These are phyloP conservation scores for Hedya salicella DNA, from an alignment of 2,888 invertebrate genomes.

Conservation along the genomic window DNA sequence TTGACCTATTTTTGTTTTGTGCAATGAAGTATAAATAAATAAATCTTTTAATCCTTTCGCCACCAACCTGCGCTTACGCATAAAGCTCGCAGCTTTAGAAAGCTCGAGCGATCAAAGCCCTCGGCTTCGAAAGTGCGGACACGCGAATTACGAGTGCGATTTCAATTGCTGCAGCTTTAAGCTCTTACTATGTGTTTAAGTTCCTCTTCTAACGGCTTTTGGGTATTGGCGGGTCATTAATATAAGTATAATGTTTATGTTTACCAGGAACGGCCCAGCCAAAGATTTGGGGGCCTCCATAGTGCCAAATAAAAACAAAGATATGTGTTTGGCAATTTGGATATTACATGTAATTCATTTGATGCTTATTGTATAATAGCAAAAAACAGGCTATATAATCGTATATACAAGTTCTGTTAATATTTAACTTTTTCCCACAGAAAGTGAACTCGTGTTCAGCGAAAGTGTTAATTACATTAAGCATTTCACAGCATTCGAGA, in stretches of 20 bases:
- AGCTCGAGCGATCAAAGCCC: conserved; percentile 49
- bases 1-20: too few species aligned
- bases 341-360: too few species aligned
- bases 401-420: too few species aligned
- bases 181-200: conserved; percentile 45
- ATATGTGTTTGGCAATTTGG: background rate
- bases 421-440: too few species aligned
- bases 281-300: too few species aligned
- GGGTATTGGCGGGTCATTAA: conserved; percentile 33
- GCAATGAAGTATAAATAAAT: too few species aligned
- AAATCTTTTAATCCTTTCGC: conserved; percentile 5
- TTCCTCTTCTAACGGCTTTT: conserved; percentile 45
- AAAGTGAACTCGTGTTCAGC: too few species aligned
- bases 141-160: conserved; percentile 62
- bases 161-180: conserved; percentile 57
- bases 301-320: too few species aligned
- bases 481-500: conserved; percentile 28
- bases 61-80: conserved; percentile 28
- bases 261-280: too few species aligned
- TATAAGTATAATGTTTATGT: conserved; percentile 12
- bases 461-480: background rate
- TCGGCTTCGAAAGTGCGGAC: conserved; percentile 63
- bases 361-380: too few species aligned
- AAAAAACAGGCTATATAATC: too few species aligned
- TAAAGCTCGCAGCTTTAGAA: conserved; percentile 42